Evolutionary conservation across 2,113 vertebrate species (phyloP), one percentile per base, ranked within the genome.

Genomic region (Psilopsiagon aymara): DNA sequence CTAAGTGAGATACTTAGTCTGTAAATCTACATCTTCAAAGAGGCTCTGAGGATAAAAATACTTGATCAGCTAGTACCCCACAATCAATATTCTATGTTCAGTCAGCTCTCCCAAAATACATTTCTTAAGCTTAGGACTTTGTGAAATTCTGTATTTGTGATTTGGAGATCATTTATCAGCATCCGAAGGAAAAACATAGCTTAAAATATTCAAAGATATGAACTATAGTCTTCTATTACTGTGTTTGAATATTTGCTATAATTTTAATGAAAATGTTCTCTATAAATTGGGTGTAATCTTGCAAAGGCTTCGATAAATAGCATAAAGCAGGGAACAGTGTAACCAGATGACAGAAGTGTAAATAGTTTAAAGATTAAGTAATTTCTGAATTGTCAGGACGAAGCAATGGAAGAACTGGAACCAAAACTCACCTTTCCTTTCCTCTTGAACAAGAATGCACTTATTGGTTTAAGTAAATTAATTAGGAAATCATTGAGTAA

Each of bases 11-110:
- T 37, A 24, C 6, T 25, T 62, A 39, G 17, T 37, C 46, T 82
- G 9, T 70, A 31, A 51, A 47, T 18, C 15, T 68, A 4, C 4
- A 16, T 46, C 1, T 28, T 31, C 47, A 17, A 27, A 55, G 25
- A n/a, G 23, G 7, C 14, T 83, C 47, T 46, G 23, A 93, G 21
- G 10, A 35, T 68, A 17, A 91, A 86, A 59, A 33, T 68, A 16
- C 13, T 53, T 39, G 7, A 3, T 37, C 4, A 5, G 3, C 2
- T 68, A 25, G 19, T 73, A 13, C 23, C 17, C 1, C 1, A 3
- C 33, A 46, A 64, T 88, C 4, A 47, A 13, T 63, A 33, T 24
- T 7, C 3, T 69, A 5, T 19, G 24, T 24, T 59, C 33, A 69
- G 43, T 64, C 2, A 13, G 0, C 11, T 41, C 1, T 68, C 28